Base-by-base conservation (phyloP, 2,113 vertebrate genomes). In the Petroica traversi region DNA sequence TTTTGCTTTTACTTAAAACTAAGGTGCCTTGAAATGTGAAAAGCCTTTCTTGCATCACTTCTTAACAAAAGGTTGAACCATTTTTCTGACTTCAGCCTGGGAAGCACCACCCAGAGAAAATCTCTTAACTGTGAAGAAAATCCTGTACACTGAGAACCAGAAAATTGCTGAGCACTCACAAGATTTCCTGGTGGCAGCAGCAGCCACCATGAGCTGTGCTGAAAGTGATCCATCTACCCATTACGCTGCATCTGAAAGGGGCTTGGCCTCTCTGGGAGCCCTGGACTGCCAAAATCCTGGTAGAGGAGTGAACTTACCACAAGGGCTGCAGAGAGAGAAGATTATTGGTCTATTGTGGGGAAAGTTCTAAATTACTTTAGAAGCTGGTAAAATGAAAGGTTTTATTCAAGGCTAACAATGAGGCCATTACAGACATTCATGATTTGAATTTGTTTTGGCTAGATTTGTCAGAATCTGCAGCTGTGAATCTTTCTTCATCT, bases 171-270 rank as follows among this genome's bases (percentile, higher is more conserved):
- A 66, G 16, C 9, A 19, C 8, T 57, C 45, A 29, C 0, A 1
- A 73, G 17, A 45, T 78, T 74, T 93, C 23, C 40, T 58, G 23
- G 33, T 69, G 33, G 4, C 26, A 38, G 51, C 49, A 69, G 25
- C 3, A 4, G 55, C 20, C 38, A 66, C 7, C 43, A 46, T 20
- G 34, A 83, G 8, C n/a, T 4, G 0, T 62, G 34, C 10, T 57
- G 28, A 64, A 73, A 48, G 22, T 72, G 29, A 43, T 13, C 33
- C 9, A 12, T 58, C 33, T 85, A 79, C 34, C 20, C 19, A 28
- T 72, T 72, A 41, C 0, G 0, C 15, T 29, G 10, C 14, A 52
- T 31, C 41, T 75, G 72, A 57, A 79, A 86, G 33, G 25, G 19
- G 71, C 14, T 69, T n/a, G 14, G 17, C 5, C 8, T 29, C 14